These are phyloP conservation scores for Conomelus anceps DNA, from an alignment of 2,888 invertebrate genomes.

Conservation along the genomic window DNA sequence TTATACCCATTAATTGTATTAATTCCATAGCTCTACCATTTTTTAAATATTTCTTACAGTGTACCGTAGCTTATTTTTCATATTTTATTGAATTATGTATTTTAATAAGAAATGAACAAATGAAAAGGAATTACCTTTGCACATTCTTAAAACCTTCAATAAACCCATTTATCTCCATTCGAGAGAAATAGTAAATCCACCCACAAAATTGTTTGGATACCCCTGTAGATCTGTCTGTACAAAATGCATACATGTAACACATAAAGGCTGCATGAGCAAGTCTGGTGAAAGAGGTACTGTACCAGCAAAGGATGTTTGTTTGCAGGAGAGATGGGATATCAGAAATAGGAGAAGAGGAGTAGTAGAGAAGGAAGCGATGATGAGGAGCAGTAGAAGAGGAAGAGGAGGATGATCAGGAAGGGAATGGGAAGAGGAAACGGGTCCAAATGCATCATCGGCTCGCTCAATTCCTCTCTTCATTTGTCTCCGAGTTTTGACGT, in stretches of 20 bases:
- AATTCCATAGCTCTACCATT: no score
- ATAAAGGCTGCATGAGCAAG: no score
- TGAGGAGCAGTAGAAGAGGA: background rate
- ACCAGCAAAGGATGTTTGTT: background rate
- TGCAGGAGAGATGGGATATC: background rate
- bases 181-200: background rate
- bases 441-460: conserved; percentile 24
- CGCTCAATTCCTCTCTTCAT: conserved; percentile 26
- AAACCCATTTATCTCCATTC: no score
- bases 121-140: no score
- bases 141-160: no score
- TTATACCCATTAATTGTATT: no score
- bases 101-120: no score
- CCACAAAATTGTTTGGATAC: background rate
- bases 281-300: background rate
- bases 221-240: background rate
- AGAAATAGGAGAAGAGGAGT: background rate
- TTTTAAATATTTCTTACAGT: no score
- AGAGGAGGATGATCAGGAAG: background rate
- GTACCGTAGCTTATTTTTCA: no score
- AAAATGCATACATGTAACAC: background rate
- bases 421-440: conserved; percentile 3
- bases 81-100: no score
- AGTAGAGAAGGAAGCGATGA: background rate
- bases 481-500: conserved; percentile 26